Evolutionary conservation across 37 sponge, comb jelly and placozoan species (phyloP), one percentile per base, ranked within the genome.

Genomic region (Cladorhizidae sp.): DNA sequence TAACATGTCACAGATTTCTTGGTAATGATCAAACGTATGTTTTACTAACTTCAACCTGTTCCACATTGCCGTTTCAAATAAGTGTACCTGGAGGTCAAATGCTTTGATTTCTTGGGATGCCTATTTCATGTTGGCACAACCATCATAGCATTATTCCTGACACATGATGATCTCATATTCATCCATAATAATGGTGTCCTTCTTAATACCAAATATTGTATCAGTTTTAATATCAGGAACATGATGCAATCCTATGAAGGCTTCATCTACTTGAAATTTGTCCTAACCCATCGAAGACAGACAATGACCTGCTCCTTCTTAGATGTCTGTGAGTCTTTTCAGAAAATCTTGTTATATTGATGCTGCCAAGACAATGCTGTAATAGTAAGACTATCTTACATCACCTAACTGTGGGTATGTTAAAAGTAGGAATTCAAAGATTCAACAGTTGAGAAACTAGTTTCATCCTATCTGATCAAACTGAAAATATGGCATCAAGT

Each of bases 171-270:
- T n/a, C n/a, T n/a, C n/a, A n/a, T n/a, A n/a, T n/a, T 26, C 28
- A 21, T 12, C 21, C 28, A 23, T 11, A 23, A 64, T 25, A 12
- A 28, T 23, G 20, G 65, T 21, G 29, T 23, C 65, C 31, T 64
- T 28, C 25, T 12, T 25, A 26, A 28, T n/a, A 64, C 65, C 65
- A 15, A 64, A 15, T 23, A 64, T 15, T 26, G 25, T 21, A 64
- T 28, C 28, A 64, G 25, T 64, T 64, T 15, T 64, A 64, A 54
- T 54, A 54, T 54, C 55, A 54, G 55, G 55, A 54, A 54, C 55
- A 54, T 12, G 17, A 54, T 20, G 55, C 55, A 54, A 54, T 17
- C 55, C 55, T 54, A 20, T 54, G 55, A 54, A 54, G 55, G 12
- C 17, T 17, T 54, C 17, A 17, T 54, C 17, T 54, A 54, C 55